Evolutionary conservation across 2,888 invertebrate genomes (phyloP).

Genomic region (Synergus gifuensis): DNA sequence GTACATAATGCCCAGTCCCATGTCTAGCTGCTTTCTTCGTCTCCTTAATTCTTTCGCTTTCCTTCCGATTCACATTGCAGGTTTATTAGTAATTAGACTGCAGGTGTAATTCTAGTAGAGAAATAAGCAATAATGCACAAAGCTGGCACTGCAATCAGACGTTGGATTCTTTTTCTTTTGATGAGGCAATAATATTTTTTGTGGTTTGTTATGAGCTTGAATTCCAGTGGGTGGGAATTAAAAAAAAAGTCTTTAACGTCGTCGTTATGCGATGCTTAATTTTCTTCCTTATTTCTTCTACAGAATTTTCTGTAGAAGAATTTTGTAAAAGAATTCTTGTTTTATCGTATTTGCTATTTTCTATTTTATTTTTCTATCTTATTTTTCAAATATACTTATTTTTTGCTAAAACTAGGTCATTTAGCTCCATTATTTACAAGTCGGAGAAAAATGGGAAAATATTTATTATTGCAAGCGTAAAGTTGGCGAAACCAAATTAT

Average conservation of each 20-base stretch:
- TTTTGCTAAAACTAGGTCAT: too few species aligned
- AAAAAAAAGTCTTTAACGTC: background rate
- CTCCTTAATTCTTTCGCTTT: constrained; percentile 16
- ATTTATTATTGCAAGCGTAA: too few species aligned
- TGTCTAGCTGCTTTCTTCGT: background rate
- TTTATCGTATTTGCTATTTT: background rate
- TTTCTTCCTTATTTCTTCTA: background rate
- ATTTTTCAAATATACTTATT: too few species aligned
- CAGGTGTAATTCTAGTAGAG: constrained; percentile 7
- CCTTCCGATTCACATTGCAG: constrained; percentile 37
- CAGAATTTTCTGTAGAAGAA: background rate
- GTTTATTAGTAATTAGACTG: constrained; percentile 41
- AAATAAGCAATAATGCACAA: constrained; percentile 31
- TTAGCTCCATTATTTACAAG: too few species aligned
- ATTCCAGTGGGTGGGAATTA: constrained; percentile 9
- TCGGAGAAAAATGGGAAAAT: too few species aligned
- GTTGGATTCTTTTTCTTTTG: constrained; percentile 19
- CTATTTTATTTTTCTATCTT: too few species aligned
- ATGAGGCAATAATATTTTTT: constrained; percentile 17
- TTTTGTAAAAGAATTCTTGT: background rate
- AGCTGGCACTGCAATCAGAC: constrained; percentile 3
- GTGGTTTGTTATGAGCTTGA: background rate
- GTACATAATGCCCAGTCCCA: constrained; percentile 55
- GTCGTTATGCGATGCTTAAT: background rate
- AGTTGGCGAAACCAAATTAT: too few species aligned